phyloP scores from a whole-genome alignment of 2,113 vertebrate species.

The Procapra przewalskii region DNA sequence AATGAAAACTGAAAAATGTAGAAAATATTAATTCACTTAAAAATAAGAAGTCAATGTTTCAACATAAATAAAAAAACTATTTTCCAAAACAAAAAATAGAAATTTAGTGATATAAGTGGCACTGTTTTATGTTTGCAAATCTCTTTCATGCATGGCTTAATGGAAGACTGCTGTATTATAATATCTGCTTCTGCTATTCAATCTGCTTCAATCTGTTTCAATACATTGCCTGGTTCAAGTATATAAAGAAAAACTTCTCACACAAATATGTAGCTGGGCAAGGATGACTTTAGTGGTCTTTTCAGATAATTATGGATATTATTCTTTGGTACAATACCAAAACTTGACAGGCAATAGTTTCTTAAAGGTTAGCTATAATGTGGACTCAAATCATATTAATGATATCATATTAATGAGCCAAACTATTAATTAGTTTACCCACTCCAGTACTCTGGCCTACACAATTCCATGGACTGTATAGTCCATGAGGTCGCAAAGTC shows the following conservation, averaged over 20 bases:
- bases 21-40: conserved; percentile 14
- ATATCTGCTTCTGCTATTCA: background rate
- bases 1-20: conserved; percentile 17
- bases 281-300: background rate
- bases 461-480: background rate
- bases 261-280: background rate
- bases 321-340: background rate
- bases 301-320: background rate
- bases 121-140: background rate
- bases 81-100: conserved; percentile 11
- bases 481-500: background rate
- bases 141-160: background rate
- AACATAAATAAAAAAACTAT: background rate
- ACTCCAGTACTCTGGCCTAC: background rate
- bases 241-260: background rate
- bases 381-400: background rate
- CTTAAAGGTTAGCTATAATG: background rate
- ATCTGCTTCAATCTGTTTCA: background rate
- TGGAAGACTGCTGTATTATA: background rate
- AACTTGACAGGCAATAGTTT: background rate
- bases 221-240: background rate
- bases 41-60: background rate
- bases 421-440: background rate
- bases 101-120: background rate
- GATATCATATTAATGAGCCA: background rate